phyloP scores from a whole-genome alignment of 2,797 vertebrate genomes.

The Liasis olivaceus region DNA sequence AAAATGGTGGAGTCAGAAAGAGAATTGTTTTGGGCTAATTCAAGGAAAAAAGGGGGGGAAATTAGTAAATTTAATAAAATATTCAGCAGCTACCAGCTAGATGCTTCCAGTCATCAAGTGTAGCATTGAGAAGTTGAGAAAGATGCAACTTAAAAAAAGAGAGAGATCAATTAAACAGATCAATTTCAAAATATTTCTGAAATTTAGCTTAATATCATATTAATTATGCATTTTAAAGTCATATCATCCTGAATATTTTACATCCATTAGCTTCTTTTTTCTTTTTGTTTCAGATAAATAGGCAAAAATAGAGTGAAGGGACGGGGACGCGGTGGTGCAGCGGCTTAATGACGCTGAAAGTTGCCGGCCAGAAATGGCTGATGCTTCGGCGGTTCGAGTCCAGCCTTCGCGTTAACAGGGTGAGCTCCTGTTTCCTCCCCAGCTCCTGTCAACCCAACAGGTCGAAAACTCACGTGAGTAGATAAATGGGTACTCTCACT shows the following conservation, averaged over 20 bases:
- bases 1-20: neutral
- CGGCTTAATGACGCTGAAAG: too few relatives aligned
- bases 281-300: neutral
- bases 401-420: too few relatives aligned
- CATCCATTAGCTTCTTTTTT: neutral
- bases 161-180: neutral
- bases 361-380: too few relatives aligned
- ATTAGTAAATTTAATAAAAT: neutral
- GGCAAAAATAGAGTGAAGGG: too few relatives aligned
- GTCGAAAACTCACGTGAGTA: too few relatives aligned
- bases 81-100: neutral
- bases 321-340: too few relatives aligned
- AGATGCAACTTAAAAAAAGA: neutral
- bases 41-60: neutral
- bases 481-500: too few relatives aligned
- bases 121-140: neutral
- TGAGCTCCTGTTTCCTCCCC: too few relatives aligned
- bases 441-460: too few relatives aligned
- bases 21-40: neutral
- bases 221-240: neutral
- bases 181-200: neutral
- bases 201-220: neutral
- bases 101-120: neutral
- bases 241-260: neutral
- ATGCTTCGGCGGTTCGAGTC: too few relatives aligned